These are phyloP conservation scores for Siniperca obscura DNA, from an alignment of 2,797 vertebrate genomes.

Conservation along the genomic window DNA sequence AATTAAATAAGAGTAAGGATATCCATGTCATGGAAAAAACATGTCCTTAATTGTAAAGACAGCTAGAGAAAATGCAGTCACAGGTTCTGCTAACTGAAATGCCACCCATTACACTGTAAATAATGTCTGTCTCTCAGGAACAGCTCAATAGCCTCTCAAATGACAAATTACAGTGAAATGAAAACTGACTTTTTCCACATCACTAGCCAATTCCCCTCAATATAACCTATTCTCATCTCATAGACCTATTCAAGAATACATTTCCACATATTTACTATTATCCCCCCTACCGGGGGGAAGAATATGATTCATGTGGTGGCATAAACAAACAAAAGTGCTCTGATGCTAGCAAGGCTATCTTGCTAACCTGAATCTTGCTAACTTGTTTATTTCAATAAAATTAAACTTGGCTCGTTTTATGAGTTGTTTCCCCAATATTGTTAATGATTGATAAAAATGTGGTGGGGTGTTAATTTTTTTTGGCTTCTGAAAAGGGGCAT, in stretches of 20 bases:
- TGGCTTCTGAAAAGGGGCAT: too few species aligned
- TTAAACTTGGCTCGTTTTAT: neutral
- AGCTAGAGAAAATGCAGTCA: constrained; percentile 19
- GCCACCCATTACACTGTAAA: constrained; percentile 38
- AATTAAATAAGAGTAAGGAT: constrained; percentile 32
- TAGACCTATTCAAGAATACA: neutral
- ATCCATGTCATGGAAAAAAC: constrained; percentile 18
- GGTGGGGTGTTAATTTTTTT: too few species aligned
- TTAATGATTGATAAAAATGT: neutral
- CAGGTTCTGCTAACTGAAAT: constrained; percentile 43
- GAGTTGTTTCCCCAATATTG: too few species aligned
- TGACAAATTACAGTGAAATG: constrained; percentile 36
- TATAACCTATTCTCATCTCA: neutral
- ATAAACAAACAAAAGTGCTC: too few species aligned
- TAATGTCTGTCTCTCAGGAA: constrained; percentile 32
- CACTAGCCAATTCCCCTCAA: constrained; percentile 4
- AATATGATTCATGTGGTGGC: too few species aligned
- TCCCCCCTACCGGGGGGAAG: neutral
- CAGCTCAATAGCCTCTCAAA: constrained; percentile 25
- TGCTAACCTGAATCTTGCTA: too few species aligned
- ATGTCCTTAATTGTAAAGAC: constrained; percentile 21
- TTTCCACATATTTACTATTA: neutral
- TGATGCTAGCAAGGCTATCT: too few species aligned
- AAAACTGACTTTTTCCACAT: constrained; percentile 14
- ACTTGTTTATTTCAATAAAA: neutral